Percentiles rank a stretch among this genome's conserved stretches.
Conservation (phyloP, 2,797 vertebrate species). For the Anabas testudineus region DNA sequence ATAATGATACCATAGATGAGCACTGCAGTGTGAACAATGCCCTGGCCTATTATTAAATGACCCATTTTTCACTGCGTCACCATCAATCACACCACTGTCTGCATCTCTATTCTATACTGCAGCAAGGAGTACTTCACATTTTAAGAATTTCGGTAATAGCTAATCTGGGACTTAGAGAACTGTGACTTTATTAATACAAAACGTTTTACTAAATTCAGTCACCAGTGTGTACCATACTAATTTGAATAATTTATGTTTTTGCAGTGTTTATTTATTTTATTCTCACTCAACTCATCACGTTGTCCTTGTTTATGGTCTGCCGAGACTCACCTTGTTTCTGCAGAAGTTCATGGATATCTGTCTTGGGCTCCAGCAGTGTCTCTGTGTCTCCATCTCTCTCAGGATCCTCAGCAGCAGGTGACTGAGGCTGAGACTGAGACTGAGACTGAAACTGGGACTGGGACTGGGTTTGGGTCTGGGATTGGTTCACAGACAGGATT, state of each 20-base stretch:
- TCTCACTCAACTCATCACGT: too few species aligned
- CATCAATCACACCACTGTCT: constrained; percentile 35
- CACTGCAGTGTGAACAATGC: constrained; percentile 45
- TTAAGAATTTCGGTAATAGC: not conserved
- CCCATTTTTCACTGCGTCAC: constrained; percentile 49
- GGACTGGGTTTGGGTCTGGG: constrained; percentile 60
- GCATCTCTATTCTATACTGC: not conserved
- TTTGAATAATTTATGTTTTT: not conserved
- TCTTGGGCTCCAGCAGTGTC: constrained; percentile 82
- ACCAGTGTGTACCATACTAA: not conserved
- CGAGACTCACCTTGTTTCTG: constrained; percentile 88
- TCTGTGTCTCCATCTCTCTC: constrained; percentile 84
- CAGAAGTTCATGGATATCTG: constrained; percentile 91
- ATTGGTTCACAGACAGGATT: constrained; percentile 83
- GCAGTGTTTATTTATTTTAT: not conserved
- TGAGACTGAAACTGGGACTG: constrained; percentile 61
- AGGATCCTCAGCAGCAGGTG: constrained; percentile 75
- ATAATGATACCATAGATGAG: constrained; percentile 44
- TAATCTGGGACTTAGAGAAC: not conserved
- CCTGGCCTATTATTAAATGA: constrained; percentile 55
- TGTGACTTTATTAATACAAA: not conserved
- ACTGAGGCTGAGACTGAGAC: constrained; percentile 64
- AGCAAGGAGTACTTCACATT: not conserved
- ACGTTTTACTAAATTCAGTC: not conserved
- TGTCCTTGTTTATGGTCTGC: too few species aligned